A percentile compares a stretch with the other conserved stretches of the same genome.
These are phyloP conservation scores for Manis pentadactyla DNA, from an alignment of 2,797 vertebrate species.

Conservation along the genomic window DNA sequence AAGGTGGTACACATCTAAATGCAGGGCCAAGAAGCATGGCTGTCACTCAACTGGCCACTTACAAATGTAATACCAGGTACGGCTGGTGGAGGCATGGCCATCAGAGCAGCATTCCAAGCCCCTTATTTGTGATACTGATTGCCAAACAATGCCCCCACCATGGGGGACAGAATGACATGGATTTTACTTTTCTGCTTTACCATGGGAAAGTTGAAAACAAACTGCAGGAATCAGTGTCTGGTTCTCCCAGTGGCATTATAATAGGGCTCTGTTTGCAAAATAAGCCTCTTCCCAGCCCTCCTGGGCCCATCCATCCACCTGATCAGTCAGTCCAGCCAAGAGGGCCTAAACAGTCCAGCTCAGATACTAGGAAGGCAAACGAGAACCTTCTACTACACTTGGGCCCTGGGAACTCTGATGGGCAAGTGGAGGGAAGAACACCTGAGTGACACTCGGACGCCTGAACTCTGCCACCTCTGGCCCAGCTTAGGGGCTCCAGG, in stretches of 20 bases:
- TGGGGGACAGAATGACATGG: neutral
- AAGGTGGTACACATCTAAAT: neutral
- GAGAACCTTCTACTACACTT: neutral
- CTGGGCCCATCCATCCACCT: neutral
- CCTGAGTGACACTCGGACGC: neutral
- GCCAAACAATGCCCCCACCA: neutral
- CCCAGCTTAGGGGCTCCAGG: neutral
- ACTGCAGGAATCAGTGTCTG: neutral
- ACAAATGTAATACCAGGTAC: fast-evolving
- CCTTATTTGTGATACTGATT: neutral
- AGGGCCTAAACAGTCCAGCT: neutral
- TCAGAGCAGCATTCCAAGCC: neutral
- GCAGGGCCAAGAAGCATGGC: neutral
- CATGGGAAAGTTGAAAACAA: neutral
- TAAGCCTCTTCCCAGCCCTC: neutral
- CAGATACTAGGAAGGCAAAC: neutral
- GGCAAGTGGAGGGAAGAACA: neutral
- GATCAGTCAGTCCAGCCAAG: neutral
- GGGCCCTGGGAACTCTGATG: neutral
- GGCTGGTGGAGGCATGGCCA: neutral
- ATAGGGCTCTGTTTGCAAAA: neutral
- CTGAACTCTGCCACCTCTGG: neutral
- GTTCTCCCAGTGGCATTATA: neutral
- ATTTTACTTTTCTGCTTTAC: neutral
- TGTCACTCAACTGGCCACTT: neutral